phyloP scores from a whole-genome alignment of 2,797 vertebrate genomes.

The Trachops cirrhosus region DNA sequence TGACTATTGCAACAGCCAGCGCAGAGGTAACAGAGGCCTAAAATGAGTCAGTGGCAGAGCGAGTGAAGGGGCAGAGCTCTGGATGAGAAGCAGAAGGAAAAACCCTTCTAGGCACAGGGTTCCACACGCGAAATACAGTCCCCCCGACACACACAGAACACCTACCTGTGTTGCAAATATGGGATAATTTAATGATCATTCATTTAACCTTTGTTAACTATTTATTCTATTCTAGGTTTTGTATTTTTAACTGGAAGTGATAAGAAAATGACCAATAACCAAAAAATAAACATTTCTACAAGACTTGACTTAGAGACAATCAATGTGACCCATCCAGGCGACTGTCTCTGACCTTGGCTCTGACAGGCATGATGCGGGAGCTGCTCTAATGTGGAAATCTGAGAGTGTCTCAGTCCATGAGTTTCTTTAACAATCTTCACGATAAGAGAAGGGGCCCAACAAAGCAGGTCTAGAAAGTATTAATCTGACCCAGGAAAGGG shows the following conservation, averaged over 20 bases:
- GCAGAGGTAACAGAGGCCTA: background rate
- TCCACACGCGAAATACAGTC: background rate
- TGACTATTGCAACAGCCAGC: background rate
- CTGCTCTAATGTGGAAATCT: background rate
- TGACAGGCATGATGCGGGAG: rapidly evolving
- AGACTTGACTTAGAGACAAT: background rate
- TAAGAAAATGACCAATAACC: background rate
- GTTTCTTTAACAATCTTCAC: background rate
- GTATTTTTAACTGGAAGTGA: background rate
- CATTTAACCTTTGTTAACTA: background rate
- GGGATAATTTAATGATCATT: background rate
- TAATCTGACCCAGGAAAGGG: background rate
- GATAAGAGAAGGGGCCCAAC: background rate
- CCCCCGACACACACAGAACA: background rate
- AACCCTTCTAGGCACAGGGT: background rate
- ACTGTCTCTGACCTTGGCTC: background rate
- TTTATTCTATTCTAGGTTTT: background rate
- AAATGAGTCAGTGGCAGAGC: background rate
- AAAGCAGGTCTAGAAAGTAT: background rate
- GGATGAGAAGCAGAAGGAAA: background rate
- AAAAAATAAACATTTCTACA: background rate
- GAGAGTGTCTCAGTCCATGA: background rate
- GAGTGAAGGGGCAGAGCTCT: background rate
- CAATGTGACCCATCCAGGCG: background rate
- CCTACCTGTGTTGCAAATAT: background rate